A percentile compares a stretch with the other conserved stretches of the same genome.
These are phyloP conservation scores for Pyrrhia umbra DNA, from an alignment of 2,888 invertebrate genomes.

Conservation along the genomic window DNA sequence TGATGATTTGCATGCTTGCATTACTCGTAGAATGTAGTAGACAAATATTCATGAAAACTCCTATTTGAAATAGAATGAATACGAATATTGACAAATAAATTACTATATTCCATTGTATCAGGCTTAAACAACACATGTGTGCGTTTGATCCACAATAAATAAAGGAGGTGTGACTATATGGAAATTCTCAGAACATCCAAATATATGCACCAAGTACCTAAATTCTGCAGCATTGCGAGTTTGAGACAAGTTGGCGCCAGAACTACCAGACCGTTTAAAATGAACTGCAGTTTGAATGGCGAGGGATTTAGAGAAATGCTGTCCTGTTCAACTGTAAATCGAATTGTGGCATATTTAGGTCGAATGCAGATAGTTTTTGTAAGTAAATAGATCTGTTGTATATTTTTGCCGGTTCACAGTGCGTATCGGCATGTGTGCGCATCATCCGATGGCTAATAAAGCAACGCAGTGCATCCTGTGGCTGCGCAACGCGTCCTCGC, in stretches of 20 bases:
- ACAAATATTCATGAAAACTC: neutral
- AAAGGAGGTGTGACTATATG: constrained; percentile 1
- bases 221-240: constrained; percentile 22
- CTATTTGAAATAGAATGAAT: no score
- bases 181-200: constrained; percentile 8
- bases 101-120: constrained; percentile 42
- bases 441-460: constrained; percentile 58
- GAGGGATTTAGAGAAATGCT: constrained; percentile 14
- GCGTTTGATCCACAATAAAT: constrained; percentile 13
- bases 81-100: neutral
- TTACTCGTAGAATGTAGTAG: neutral
- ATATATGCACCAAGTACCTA: neutral
- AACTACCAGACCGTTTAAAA: constrained; percentile 8
- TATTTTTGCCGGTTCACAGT: constrained; percentile 23
- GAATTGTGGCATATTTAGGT: neutral
- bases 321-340: constrained; percentile 10
- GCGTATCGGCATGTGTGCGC: constrained; percentile 35
- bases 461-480: constrained; percentile 55
- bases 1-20: neutral
- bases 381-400: constrained; percentile 14
- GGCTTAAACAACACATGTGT: constrained; percentile 15
- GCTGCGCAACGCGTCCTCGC: constrained; percentile 61
- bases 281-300: constrained; percentile 7
- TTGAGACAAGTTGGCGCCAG: constrained; percentile 48
- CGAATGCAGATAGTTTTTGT: neutral